Evolutionary conservation across 2,888 invertebrate species (phyloP).

Genomic region (Drosophila barbarae): DNA sequence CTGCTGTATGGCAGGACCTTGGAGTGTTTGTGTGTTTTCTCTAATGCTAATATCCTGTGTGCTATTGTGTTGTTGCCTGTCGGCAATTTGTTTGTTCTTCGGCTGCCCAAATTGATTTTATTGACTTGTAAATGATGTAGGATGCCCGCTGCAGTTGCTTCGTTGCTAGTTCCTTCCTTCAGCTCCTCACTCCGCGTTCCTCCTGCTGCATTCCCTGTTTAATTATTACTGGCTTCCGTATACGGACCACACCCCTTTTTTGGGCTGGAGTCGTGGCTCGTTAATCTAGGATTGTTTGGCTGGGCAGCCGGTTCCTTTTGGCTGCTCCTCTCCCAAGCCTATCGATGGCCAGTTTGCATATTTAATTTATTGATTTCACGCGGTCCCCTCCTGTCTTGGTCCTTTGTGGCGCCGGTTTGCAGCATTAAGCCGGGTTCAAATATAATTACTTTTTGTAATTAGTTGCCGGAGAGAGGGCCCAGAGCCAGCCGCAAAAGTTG

Average conservation of each 20-base stretch:
- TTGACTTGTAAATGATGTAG: constrained; percentile 71
- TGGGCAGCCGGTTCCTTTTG: neutral
- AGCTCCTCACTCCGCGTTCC: neutral
- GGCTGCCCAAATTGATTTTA: constrained; percentile 66
- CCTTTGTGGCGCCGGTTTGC: constrained; percentile 37
- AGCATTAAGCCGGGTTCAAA: constrained; percentile 60
- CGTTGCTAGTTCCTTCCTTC: neutral
- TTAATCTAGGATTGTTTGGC: constrained; percentile 35
- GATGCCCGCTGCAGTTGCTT: constrained; percentile 10
- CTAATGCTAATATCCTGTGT: constrained; percentile 60
- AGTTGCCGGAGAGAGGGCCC: constrained; percentile 53
- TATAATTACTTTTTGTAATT: constrained; percentile 77
- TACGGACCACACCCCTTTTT: constrained; percentile 31
- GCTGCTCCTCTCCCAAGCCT: neutral
- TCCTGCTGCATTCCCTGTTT: neutral
- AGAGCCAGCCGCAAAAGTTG: constrained; percentile 5
- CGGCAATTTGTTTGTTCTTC: constrained; percentile 58
- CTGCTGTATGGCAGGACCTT: neutral
- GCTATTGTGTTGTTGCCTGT: constrained; percentile 33
- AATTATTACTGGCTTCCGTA: constrained; percentile 23
- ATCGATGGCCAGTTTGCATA: constrained; percentile 37
- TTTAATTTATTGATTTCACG: constrained; percentile 67
- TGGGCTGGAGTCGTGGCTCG: constrained; percentile 12
- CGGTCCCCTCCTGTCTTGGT: constrained; percentile 28
- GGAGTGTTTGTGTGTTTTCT: constrained; percentile 4